phyloP scores from a whole-genome alignment of 2,113 vertebrate species.

The Python bivittatus region DNA sequence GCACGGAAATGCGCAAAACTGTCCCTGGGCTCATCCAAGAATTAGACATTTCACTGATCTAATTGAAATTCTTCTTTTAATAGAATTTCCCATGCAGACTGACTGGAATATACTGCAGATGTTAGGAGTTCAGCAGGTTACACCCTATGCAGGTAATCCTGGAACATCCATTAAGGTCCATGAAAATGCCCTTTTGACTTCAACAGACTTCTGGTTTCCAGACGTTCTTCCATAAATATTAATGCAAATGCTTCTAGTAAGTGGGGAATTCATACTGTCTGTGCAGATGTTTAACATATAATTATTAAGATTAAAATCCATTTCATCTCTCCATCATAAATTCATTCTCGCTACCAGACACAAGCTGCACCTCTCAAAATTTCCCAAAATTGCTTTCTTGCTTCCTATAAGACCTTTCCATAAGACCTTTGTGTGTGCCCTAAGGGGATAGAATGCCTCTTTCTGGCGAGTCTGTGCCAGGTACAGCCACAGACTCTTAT shows the following conservation, averaged over 20 bases:
- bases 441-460: neutral
- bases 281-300: slow-evolving; percentile 5
- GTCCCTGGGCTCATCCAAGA: neutral
- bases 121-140: neutral
- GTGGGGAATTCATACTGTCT: slow-evolving; percentile 1
- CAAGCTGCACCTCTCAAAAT: neutral
- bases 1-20: neutral
- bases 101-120: neutral
- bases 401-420: neutral
- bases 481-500: neutral
- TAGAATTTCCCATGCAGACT: neutral
- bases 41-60: neutral
- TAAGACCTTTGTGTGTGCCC: neutral
- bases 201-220: neutral
- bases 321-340: slow-evolving; percentile 14
- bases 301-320: slow-evolving; percentile 25
- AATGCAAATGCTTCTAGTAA: slow-evolving; percentile 22
- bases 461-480: neutral
- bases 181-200: slow-evolving; percentile 7
- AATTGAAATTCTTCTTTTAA: neutral
- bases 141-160: neutral
- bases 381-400: slow-evolving; percentile 10
- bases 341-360: slow-evolving; percentile 1
- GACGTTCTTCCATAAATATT: slow-evolving; percentile 23
- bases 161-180: neutral